These are phyloP conservation scores for Picathartes gymnocephalus DNA, from an alignment of 2,113 vertebrate genomes.

Conservation along the genomic window DNA sequence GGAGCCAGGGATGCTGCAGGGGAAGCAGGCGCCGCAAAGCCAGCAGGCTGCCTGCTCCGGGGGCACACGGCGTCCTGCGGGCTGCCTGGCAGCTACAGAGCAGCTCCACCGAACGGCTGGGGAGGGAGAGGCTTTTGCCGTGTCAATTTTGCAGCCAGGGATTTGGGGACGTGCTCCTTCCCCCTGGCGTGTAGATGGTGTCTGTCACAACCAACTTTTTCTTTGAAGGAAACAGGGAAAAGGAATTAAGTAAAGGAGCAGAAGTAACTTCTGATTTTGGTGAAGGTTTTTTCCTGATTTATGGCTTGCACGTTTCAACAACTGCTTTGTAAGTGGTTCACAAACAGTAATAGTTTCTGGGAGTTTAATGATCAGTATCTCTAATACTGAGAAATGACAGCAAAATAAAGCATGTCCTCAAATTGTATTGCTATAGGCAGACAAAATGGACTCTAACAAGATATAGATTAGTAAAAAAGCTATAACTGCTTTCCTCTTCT, in stretches of 20 bases:
- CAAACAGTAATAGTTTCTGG: neutral
- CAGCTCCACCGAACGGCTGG: neutral
- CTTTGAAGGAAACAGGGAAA: neutral
- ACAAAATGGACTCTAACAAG: neutral
- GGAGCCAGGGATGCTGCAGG: neutral
- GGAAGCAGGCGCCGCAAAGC: slow-evolving; percentile 24
- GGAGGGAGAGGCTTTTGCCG: neutral
- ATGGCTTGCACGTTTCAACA: neutral
- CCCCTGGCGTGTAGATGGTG: neutral
- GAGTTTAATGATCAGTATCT: neutral
- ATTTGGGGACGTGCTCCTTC: neutral
- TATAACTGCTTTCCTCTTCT: neutral
- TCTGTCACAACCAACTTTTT: neutral
- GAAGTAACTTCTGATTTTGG: neutral
- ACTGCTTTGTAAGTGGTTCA: neutral
- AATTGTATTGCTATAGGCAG: neutral
- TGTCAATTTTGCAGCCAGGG: neutral
- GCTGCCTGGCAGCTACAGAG: neutral
- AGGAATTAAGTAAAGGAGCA: neutral
- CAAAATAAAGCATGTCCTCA: neutral
- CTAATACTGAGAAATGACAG: neutral
- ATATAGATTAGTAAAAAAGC: neutral
- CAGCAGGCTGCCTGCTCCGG: neutral
- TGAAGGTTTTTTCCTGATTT: neutral
- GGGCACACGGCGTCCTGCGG: neutral